These are phyloP conservation scores for Enteromius radiatus DNA, from an alignment of 2,797 vertebrate species.

Conservation along the genomic window DNA sequence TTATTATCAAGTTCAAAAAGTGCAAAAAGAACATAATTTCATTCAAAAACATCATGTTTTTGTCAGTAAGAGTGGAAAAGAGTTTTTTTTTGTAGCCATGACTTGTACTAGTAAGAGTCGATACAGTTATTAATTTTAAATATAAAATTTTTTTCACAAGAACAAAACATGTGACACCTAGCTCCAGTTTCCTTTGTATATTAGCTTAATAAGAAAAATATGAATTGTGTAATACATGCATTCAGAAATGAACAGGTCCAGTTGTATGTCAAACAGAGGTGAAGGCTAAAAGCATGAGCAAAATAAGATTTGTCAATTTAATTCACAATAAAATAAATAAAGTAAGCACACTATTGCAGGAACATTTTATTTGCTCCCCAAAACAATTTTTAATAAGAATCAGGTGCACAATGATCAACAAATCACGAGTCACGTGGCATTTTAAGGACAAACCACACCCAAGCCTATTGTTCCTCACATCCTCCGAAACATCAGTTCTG, in stretches of 20 bases:
- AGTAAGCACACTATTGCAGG: background rate
- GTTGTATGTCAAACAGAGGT: background rate
- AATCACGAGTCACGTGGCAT: background rate
- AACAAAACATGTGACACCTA: background rate
- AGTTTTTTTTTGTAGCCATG: background rate
- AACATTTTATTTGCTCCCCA: background rate
- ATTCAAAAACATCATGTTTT: background rate
- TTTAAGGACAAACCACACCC: conserved; percentile 19
- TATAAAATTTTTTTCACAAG: background rate
- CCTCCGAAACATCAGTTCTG: background rate
- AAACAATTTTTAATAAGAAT: conserved; percentile 4
- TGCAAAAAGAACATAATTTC: background rate
- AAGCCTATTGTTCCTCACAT: background rate
- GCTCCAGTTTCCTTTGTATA: background rate
- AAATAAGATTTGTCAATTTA: conserved; percentile 1
- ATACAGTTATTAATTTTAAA: background rate
- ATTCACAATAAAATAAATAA: background rate
- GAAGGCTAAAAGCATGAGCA: background rate
- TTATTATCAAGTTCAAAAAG: background rate
- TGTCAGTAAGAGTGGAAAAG: background rate
- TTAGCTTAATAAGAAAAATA: background rate
- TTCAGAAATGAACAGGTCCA: background rate
- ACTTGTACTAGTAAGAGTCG: too few relatives aligned
- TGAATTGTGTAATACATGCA: background rate
- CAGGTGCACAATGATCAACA: conserved; percentile 2